Base-by-base conservation (phyloP, 2,113 vertebrate species). In the Blennius ocellaris region DNA sequence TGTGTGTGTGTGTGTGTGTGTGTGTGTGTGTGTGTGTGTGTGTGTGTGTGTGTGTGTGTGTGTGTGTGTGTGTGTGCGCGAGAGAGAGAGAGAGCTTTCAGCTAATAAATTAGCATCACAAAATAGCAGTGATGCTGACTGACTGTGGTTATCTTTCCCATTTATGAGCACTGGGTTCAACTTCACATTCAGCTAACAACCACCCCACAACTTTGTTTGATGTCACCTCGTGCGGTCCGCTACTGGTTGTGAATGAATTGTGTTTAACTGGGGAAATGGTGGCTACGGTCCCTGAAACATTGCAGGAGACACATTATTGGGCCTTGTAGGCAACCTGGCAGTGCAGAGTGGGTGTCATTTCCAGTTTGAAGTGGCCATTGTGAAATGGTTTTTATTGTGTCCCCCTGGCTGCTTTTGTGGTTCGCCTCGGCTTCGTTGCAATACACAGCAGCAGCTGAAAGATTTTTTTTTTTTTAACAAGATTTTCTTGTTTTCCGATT, bases 91-190 rank as follows among this genome's bases (percentile, higher is more conserved):
- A n/a, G n/a, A n/a, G n/a, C n/a, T 48, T 51, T 53, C 47, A 62
- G 51, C 63, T 78, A 75, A 82, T 73, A 73, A 70, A 79, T 30
- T 49, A 8, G 48, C 44, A 41, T 37, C 49, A 51, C 66, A 75
- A 61, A 63, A 40, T 65, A 55, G 51, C 69, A 69, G 51, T 16
- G 57, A 49, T 51, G 21, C 77, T 79, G 63, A 74, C 40, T 78
- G 62, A 83, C 85, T 59, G 41, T 59, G 17, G 78, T 64, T 72
- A 75, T 83, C 73, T 43, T 44, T 76, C 70, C 58, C 73, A 44
- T 66, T 85, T 67, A 81, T 64, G 74, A 73, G 64, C 67, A 49
- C 1, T 0, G 53, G 63, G 76, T 50, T 62, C 54, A 45, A 67
- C 58, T 73, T 78, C 58, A 70, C 54, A 40, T 59, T 80, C 63